Conservation (phyloP, 2,888 invertebrate genomes). For the Drosophila pegasa region DNA sequence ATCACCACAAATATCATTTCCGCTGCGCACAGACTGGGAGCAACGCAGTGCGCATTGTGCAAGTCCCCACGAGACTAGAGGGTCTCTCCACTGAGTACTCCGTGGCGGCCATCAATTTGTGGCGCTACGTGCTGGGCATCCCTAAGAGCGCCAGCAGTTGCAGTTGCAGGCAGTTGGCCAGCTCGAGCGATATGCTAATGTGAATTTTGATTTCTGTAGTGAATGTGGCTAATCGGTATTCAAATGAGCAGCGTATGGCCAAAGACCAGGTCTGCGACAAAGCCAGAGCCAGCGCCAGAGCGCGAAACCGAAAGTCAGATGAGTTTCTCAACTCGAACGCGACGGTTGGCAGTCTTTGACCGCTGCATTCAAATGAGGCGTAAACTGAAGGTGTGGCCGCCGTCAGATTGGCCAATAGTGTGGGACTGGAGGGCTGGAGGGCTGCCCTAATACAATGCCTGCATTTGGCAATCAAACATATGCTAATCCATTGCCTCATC, state of each 20-base stretch:
- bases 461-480: constrained; percentile 34
- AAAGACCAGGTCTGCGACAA: constrained; percentile 30
- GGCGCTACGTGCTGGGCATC: constrained; percentile 61
- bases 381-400: constrained; percentile 56
- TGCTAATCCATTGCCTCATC: constrained; percentile 29
- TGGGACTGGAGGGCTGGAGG: constrained; percentile 5
- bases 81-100: not conserved
- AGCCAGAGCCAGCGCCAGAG: constrained; percentile 27
- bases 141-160: constrained; percentile 43
- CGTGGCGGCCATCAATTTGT: constrained; percentile 30
- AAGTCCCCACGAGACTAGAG: constrained; percentile 33
- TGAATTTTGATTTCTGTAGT: constrained; percentile 8
- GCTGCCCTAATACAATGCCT: constrained; percentile 11
- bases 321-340: constrained; percentile 75
- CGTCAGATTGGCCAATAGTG: constrained; percentile 52
- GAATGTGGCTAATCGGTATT: constrained; percentile 74
- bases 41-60: constrained; percentile 38
- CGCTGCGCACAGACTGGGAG: constrained; percentile 42
- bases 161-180: constrained; percentile 42
- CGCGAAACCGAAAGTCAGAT: constrained; percentile 80
- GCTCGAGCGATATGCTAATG: constrained; percentile 34
- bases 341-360: constrained; percentile 70
- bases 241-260: constrained; percentile 68
- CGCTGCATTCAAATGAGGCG: constrained; percentile 71
- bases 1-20: constrained; percentile 53